Percentiles rank a stretch among this genome's conserved stretches.
Conservation (phyloP, 2,113 vertebrate genomes). For the Burhinus oedicnemus region DNA sequence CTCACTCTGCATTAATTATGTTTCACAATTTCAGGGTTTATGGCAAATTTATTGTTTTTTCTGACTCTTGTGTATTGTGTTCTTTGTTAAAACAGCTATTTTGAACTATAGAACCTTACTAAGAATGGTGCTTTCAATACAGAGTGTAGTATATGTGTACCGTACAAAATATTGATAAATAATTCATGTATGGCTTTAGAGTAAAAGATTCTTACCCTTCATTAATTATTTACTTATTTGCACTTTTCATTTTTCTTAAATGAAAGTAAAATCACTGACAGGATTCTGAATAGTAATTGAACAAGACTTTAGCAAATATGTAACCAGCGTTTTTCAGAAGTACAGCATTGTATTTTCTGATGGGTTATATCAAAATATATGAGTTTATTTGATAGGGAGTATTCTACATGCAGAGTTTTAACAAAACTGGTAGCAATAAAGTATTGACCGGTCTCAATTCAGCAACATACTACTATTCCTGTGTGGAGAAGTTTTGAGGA, state of each 20-base stretch:
- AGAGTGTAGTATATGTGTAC: neutral
- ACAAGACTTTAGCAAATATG: neutral
- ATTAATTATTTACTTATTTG: constrained; percentile 46
- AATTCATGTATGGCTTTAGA: constrained; percentile 12
- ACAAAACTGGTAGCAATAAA: neutral
- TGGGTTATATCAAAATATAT: neutral
- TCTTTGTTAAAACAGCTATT: neutral
- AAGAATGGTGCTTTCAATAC: neutral
- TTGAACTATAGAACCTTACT: neutral
- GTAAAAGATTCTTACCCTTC: neutral
- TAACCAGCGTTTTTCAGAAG: neutral
- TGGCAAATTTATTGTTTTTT: neutral
- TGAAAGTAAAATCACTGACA: neutral
- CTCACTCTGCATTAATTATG: neutral
- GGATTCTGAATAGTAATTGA: neutral
- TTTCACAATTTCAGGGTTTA: neutral
- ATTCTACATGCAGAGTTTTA: neutral
- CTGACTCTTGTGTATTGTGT: neutral
- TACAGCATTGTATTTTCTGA: neutral
- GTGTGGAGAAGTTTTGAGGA: neutral
- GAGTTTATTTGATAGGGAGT: neutral
- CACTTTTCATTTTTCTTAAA: constrained; percentile 4
- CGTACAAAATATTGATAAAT: constrained; percentile 26
- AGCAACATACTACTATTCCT: fast-evolving
- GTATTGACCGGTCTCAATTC: neutral